Conservation (phyloP, 1,140 invertebrate genomes). For the Drosophila oshimai region DNA sequence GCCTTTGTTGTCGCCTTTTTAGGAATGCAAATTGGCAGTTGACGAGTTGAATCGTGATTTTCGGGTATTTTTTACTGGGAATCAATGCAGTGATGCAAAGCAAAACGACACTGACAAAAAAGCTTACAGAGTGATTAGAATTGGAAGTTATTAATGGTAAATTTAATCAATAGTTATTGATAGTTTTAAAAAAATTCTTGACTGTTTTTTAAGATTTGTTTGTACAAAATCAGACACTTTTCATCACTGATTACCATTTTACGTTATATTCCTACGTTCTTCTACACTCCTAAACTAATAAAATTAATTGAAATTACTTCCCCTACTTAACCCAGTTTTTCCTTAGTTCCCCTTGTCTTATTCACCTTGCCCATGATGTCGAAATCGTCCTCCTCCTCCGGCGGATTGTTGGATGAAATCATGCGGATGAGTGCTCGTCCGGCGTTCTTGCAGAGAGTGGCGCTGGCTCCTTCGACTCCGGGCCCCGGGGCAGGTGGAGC, state of each 20-base stretch:
- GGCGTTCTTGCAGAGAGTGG: constrained; percentile 61
- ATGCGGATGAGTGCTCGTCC: constrained; percentile 76
- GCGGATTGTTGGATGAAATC: constrained; percentile 59
- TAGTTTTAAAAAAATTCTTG: too few relatives aligned
- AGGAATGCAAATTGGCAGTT: constrained; percentile 59
- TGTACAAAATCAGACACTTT: too few relatives aligned
- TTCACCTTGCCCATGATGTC: constrained; percentile 81
- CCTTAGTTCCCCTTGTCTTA: neutral
- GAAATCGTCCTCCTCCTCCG: constrained; percentile 71
- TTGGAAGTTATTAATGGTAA: too few relatives aligned
- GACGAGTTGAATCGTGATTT: constrained; percentile 30
- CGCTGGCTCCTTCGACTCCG: constrained; percentile 48
- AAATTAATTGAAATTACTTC: too few relatives aligned
- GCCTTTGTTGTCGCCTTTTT: constrained; percentile 57
- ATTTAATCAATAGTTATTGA: too few relatives aligned
- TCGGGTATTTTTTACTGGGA: too few relatives aligned
- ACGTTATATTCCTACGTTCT: too few relatives aligned
- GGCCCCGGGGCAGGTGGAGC: constrained; percentile 25
- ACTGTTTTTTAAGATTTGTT: too few relatives aligned
- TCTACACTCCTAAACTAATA: too few relatives aligned
- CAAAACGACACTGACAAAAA: too few relatives aligned
- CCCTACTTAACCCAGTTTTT: neutral
- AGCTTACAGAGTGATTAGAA: too few relatives aligned
- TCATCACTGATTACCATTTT: too few relatives aligned
- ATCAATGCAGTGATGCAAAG: neutral